Evolutionary conservation across 1,140 invertebrate species (phyloP), one percentile per base, ranked within the genome.

Genomic region (Drosophila mayri): DNA sequence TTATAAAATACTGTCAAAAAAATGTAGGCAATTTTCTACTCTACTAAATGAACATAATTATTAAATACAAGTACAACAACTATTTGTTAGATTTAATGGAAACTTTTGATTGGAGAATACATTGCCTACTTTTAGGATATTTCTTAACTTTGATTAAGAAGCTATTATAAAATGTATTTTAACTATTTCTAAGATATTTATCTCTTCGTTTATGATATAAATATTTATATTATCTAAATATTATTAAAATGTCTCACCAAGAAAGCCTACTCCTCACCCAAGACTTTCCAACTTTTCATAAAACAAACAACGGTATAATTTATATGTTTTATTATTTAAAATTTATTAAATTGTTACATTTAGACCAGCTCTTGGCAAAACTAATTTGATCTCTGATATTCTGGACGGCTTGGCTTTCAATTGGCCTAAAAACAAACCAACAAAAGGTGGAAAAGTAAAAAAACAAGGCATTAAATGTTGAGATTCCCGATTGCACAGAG

Each of bases 391-490:
- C 38, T 55, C 32, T 63, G 25, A 35, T 55, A 58, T 47, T 47
- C 22, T 25, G 82, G 80, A 87, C 80, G 80, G 76, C 30, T 59
- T 70, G 65, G 9, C 50, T 55, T 79, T 72, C 32, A 68, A 32
- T 78, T 63, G 58, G 59, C 75, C 75, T 78, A 78, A 64, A 70
- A 70, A 59, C n/a, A 10, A 77, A 72, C 76, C 58, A 78, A 70
- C 18, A 78, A 57, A 47, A 52, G 44, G 46, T 40, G 52, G 20
- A 68, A 44, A 47, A 47, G 55, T 66, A 67, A 72, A 62, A 43
- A 67, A 72, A 62, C 22, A 84, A 76, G 50, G 44, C 60, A 77
- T 47, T 62, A 76, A 52, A 28, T 50, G 14, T 47, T 43, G 64
- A 83, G 80, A 76, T 79, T 76, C 80, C 67, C 55, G 28, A 52